Conservation (phyloP, 2,113 vertebrate genomes). For the Phalacrocorax aristotelis region DNA sequence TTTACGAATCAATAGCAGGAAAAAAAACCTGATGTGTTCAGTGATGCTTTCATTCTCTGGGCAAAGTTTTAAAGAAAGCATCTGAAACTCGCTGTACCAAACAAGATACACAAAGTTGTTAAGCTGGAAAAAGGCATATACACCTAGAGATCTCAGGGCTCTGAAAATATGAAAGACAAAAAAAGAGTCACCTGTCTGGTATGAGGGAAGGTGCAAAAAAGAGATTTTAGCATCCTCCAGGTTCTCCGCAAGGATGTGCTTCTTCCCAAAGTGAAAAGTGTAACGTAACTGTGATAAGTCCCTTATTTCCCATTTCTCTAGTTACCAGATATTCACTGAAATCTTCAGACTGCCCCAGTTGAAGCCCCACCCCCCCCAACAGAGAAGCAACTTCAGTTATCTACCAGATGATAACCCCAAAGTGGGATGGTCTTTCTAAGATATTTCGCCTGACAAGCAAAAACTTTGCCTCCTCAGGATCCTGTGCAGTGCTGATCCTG, state of each 20-base stretch:
- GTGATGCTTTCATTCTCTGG: not conserved
- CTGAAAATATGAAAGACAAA: not conserved
- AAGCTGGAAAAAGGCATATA: not conserved
- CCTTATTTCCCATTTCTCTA: not conserved
- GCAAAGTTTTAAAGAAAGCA: not conserved
- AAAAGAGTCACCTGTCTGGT: not conserved
- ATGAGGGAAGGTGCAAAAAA: not conserved
- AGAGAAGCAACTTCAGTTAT: not conserved
- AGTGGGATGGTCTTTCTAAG: not conserved
- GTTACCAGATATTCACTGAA: not conserved
- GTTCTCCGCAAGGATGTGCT: not conserved
- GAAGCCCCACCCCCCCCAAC: not conserved
- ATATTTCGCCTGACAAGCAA: not conserved
- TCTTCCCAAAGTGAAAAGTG: not conserved
- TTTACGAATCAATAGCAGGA: not conserved
- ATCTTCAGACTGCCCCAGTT: not conserved
- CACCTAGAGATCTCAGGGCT: not conserved
- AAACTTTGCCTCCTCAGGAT: not conserved
- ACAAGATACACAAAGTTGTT: not conserved
- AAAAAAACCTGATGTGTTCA: not conserved
- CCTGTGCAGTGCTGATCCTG: not conserved
- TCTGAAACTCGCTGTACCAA: not conserved
- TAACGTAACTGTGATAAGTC: rapidly evolving
- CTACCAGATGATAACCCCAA: not conserved
- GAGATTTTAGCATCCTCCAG: not conserved